phyloP scores from a whole-genome alignment of 2,888 invertebrate genomes.

The Tenthredo notha region DNA sequence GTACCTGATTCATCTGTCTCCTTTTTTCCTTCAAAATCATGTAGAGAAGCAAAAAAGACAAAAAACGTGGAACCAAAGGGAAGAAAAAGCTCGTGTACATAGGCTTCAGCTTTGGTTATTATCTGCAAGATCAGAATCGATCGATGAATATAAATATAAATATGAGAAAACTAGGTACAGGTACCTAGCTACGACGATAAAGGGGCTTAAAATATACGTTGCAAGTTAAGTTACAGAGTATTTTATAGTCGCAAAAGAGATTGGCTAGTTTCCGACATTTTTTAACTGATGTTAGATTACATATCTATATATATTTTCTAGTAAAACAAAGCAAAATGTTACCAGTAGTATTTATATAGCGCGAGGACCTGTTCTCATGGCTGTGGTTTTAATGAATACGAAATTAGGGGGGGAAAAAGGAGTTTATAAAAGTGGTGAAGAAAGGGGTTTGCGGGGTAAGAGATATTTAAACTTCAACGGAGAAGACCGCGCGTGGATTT shows the following conservation, averaged over 20 bases:
- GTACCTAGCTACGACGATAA: background rate
- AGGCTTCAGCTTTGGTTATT: background rate
- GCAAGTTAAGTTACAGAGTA: conserved; percentile 3
- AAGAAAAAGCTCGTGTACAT: background rate
- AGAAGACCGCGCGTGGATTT: background rate
- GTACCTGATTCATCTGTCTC: no score
- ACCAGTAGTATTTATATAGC: conserved; percentile 21
- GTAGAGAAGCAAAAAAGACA: no score
- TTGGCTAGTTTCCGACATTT: background rate
- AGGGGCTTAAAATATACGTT: background rate
- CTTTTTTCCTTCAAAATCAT: no score
- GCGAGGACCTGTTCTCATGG: conserved; percentile 14
- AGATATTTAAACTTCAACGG: background rate
- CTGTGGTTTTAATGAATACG: conserved; percentile 48
- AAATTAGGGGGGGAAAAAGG: conserved; percentile 36
- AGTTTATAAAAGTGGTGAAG: conserved; percentile 1
- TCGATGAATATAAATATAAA: background rate
- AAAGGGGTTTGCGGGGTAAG: conserved; percentile 3
- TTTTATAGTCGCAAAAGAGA: background rate
- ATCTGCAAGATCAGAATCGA: background rate
- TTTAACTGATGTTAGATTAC: background rate
- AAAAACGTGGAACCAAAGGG: no score
- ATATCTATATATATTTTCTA: background rate
- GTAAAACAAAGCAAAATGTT: background rate
- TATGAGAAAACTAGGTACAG: background rate